phyloP scores from a whole-genome alignment of 1,140 invertebrate genomes.

The Chionoecetes opilio region DNA sequence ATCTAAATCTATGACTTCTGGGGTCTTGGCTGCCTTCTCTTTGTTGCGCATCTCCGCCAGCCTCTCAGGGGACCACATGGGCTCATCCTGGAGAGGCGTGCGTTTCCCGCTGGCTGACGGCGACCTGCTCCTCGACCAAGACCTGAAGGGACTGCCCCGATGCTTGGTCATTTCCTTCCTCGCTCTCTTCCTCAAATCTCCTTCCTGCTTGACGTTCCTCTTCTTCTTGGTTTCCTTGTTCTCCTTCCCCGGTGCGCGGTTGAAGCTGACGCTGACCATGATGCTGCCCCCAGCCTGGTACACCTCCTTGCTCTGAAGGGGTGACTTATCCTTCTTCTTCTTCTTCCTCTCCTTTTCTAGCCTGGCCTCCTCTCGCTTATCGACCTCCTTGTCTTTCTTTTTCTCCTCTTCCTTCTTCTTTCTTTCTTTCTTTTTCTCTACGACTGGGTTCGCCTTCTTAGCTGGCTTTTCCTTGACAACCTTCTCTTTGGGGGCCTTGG shows the following conservation, averaged over 20 bases:
- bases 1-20: constrained; percentile 93
- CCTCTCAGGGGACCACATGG: constrained; percentile 78
- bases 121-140: constrained; percentile 73
- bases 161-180: constrained; percentile 64
- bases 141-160: constrained; percentile 64
- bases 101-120: constrained; percentile 79
- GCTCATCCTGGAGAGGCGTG: constrained; percentile 79
- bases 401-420: constrained; percentile 73
- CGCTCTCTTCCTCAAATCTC: constrained; percentile 66
- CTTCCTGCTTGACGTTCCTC: constrained; percentile 76
- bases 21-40: constrained; percentile 84
- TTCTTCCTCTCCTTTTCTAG: constrained; percentile 73
- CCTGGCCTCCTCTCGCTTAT: constrained; percentile 71
- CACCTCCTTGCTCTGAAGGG: constrained; percentile 89
- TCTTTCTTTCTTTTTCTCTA: constrained; percentile 83
- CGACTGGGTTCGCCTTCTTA: constrained; percentile 86
- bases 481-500: constrained; percentile 82
- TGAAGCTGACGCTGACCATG: constrained; percentile 94
- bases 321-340: constrained; percentile 76
- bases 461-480: constrained; percentile 85
- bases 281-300: constrained; percentile 96
- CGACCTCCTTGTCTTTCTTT: constrained; percentile 70
- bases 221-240: constrained; percentile 79
- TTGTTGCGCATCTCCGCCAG: constrained; percentile 60
- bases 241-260: constrained; percentile 83